Evolutionary conservation across 1,140 invertebrate species (phyloP), one percentile per base, ranked within the genome.

Genomic region (Forficula auricularia): DNA sequence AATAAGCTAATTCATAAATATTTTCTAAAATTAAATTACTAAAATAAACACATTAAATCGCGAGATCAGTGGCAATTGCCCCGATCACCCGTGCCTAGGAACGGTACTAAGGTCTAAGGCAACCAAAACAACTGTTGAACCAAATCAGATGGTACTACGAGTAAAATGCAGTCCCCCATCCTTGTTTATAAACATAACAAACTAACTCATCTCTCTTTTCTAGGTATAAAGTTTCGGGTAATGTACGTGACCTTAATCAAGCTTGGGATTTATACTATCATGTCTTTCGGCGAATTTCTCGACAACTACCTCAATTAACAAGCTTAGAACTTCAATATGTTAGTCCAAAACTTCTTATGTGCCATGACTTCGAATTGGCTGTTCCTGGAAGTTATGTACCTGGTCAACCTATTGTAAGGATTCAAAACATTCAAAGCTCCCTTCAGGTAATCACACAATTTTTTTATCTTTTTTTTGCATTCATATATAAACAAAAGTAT

Each of bases 191-290:
- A 32, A 32, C 31, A 32, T 9, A 32, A 32, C 31, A 9, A 9
- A n/a, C 31, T 9, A 32, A 9, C n/a, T 32, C n/a, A 32, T n/a
- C n/a, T n/a, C n/a, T n/a, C 4, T 36, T 6, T 36, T 41, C 39
- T 36, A 15, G 46, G 42, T 75, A 66, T 50, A 62, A 70, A 66
- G 64, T 74, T 13, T 83, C 82, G 0, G 73, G 77, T 2, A 88
- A 92, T 52, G 75, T 84, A 1, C 73, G 88, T 42, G 90, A 98
- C 53, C 63, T 99, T 16, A 95, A 92, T 55, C 85, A 92, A 58
- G 95, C 96, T 10, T 99, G 96, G 96, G 95, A 99, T 58, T 64
- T 97, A 0, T 99, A 99, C 60, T 98, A 98, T 62, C 86, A 96
- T 54, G 91, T 98, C 8, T 97, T 98, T 58, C 71, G 92, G 37